Base-by-base conservation (phyloP, 2,113 vertebrate genomes). In the Gavia stellata region DNA sequence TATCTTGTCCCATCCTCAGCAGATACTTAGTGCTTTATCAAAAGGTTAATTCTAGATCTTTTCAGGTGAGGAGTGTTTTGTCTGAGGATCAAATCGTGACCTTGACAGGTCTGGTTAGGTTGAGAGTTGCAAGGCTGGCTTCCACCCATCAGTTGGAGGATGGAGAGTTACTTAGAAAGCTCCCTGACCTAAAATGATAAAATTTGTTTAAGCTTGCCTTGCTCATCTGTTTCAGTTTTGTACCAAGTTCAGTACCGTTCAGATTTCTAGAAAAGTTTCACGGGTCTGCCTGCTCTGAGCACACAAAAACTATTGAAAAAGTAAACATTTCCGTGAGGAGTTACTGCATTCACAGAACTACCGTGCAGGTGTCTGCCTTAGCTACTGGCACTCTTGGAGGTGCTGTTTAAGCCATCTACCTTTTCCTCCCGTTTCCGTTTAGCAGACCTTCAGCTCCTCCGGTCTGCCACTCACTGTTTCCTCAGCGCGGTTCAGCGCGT, bases 391-490 rank as follows among this genome's bases (percentile, higher is more conserved):
- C 40, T 23, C 25, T 7, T 2, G 15, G 42, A 42, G 28, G 12
- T 5, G 36, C 40, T 31, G 21, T 9, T 36, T 3, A 5, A 59
- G 18, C 25, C 79, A 14, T 5, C 17, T n/a, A 2, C 24, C 19
- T 7, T 66, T 18, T 25, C 42, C 68, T 11, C 42, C 9, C 36
- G 7, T 24, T 34, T 6, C 47, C 12, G 14, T 0, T n/a, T 5
- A 3, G 40, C 7, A 5, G 17, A 15, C 6, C 36, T 17, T 8
- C 31, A 9, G 0, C 1, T 18, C 14, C 34, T 5, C 14, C 3
- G 8, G 7, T 12, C 47, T 12, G 74, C 75, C 16, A 0, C 36
- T 23, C 8, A 8, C 28, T n/a, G 16, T 13, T 14, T 5, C 29
- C 49, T 7, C 28, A 0, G 52, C 1, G 20, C 3, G 25, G 66